Conservation (phyloP, 1,140 invertebrate genomes). For the Pollicipes pollicipes region DNA sequence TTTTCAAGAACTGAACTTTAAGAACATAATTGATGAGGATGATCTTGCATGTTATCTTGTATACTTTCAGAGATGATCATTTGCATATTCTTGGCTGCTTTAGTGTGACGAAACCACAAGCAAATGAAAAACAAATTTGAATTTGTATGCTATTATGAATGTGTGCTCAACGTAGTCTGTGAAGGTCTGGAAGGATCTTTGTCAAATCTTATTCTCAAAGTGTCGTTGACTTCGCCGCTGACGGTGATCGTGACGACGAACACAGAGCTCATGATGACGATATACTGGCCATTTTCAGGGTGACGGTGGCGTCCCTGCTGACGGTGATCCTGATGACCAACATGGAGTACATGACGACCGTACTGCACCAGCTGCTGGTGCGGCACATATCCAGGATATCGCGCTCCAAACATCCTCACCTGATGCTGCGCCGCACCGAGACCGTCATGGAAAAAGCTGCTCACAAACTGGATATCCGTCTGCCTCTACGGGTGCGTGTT, state of each 20-base stretch:
- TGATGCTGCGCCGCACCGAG: slow-evolving; percentile 84
- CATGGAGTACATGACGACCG: slow-evolving; percentile 21
- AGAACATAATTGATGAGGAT: too few species aligned
- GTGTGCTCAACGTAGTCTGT: too few species aligned
- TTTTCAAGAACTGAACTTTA: too few species aligned
- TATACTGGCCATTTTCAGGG: background rate
- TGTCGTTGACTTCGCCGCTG: slow-evolving; percentile 79
- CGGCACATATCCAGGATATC: slow-evolving; percentile 79
- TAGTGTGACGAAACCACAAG: background rate
- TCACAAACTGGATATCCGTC: slow-evolving; percentile 96
- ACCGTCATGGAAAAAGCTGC: slow-evolving; percentile 98
- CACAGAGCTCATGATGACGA: slow-evolving; percentile 88
- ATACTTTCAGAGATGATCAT: background rate
- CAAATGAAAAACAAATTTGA: background rate
- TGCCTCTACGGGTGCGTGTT: slow-evolving; percentile 82
- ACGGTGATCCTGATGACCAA: background rate
- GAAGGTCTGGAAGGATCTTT: too few species aligned
- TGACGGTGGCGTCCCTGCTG: background rate
- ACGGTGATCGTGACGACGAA: slow-evolving; percentile 86
- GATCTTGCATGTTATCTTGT: background rate
- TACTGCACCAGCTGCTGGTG: slow-evolving; percentile 64
- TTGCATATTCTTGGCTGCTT: too few species aligned
- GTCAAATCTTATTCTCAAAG: too few species aligned
- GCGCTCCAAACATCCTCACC: slow-evolving; percentile 70
- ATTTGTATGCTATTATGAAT: background rate